Evolutionary conservation across 1,140 invertebrate genomes (phyloP).

Genomic region (Caenorhabditis inopinata): DNA sequence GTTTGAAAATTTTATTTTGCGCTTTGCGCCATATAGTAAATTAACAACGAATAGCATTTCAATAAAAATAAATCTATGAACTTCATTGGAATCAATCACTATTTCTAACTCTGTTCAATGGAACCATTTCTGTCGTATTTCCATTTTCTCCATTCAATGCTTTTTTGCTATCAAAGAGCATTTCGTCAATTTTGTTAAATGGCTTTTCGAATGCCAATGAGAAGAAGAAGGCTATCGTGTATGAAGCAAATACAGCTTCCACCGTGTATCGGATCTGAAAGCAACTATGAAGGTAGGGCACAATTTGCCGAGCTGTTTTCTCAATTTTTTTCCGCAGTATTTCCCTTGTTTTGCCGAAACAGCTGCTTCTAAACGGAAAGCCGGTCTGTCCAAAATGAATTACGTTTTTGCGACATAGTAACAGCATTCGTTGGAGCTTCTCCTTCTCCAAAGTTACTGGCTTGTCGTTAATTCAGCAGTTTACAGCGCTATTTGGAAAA

Average conservation of each 20-base stretch:
- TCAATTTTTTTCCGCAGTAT: too few relatives aligned
- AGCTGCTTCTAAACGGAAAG: too few relatives aligned
- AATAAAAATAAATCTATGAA: background rate
- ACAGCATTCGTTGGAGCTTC: too few relatives aligned
- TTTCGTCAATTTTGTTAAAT: constrained; percentile 58
- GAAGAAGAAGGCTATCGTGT: constrained; percentile 56
- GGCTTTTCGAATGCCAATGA: constrained; percentile 61
- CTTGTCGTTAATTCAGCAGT: too few relatives aligned
- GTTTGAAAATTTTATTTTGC: too few relatives aligned
- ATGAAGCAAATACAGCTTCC: constrained; percentile 59
- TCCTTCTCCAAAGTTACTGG: too few relatives aligned
- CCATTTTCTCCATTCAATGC: background rate
- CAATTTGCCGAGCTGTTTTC: too few relatives aligned
- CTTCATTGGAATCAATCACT: background rate
- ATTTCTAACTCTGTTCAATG: background rate
- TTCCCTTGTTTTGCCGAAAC: too few relatives aligned
- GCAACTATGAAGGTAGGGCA: too few relatives aligned
- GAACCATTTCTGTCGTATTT: background rate
- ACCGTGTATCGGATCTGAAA: constrained; percentile 60
- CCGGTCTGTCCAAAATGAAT: too few relatives aligned
- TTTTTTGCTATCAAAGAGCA: constrained; percentile 43
- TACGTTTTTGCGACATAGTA: too few relatives aligned
- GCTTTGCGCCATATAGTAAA: background rate
- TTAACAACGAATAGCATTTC: background rate
- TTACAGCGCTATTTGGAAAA: too few relatives aligned